Evolutionary conservation across 2,797 vertebrate genomes (phyloP).

Genomic region (Scomberomorus guttatus): DNA sequence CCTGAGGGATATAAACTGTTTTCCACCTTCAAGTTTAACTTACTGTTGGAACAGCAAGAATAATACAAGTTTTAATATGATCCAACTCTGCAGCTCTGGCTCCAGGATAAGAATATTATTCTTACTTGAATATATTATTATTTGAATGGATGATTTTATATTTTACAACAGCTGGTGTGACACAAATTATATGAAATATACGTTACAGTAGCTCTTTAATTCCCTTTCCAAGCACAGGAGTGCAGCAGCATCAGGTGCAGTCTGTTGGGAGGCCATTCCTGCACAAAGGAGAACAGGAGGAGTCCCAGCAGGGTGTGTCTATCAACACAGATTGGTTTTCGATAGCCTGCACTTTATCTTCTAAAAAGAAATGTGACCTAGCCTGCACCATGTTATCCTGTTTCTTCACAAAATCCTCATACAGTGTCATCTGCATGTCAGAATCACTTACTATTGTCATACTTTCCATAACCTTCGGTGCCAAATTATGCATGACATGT

Average conservation of each 20-base stretch:
- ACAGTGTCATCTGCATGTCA: neutral
- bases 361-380: neutral
- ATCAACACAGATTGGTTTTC: neutral
- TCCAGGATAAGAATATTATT: no score
- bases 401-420: neutral
- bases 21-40: neutral
- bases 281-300: neutral
- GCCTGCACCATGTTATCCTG: neutral
- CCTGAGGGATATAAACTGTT: no score
- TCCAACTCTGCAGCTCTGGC: no score
- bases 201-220: no score
- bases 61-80: neutral
- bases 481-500: neutral
- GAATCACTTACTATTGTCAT: neutral
- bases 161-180: no score
- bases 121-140: no score
- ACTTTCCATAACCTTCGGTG: neutral
- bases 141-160: no score
- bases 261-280: neutral
- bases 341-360: neutral
- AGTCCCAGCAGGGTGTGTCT: neutral
- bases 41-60: neutral
- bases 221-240: neutral
- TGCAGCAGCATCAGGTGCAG: neutral
- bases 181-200: no score